Evolutionary conservation across 2,797 vertebrate species (phyloP), one percentile per base, ranked within the genome.

Genomic region (Molossus molossus): DNA sequence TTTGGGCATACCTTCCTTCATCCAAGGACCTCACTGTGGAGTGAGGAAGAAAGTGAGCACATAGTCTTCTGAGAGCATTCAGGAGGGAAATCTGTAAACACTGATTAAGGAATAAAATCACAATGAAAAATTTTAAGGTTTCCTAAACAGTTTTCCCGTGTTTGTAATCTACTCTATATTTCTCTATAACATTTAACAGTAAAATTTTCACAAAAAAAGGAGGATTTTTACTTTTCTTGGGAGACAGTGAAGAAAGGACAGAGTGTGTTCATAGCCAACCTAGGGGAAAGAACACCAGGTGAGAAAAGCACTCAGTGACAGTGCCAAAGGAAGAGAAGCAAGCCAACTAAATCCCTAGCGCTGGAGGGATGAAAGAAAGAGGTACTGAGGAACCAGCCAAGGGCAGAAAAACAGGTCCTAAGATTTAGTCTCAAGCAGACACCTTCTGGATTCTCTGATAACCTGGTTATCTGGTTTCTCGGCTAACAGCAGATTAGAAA

Each of bases 401-500:
- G 25, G 33, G 53, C 75, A 48, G 64, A 60, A 83, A 96, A 89
- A 62, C 58, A 94, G 69, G 73, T 62, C 94, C 48, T 77, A 13
- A 21, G 77, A 65, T 94, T 89, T 21, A 21, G 33, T 58, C 75
- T 90, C 93, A 55, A 50, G 58, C 87, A 75, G 90, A 72, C 29
- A 70, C 77, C 58, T 77, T 87, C 25, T 91, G 75, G 33, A 25
- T 95, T 45, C 83, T 91, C 88, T 82, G 95, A 97, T 97, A 97
- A 91, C 94, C 82, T 81, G 64, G 55, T 89, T 97, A 96, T 97
- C 97, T 97, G 83, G 50, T 50, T 83, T 95, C 92, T 96, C 20
- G 60, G 62, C 82, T 65, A 94, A 21, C 90, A 93, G 79, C 45
- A 29, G 40, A 73, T 85, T 93, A 62, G 83, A 81, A 93, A 87